Percentiles rank a stretch among this genome's conserved stretches.
These are phyloP conservation scores for Xerus inauris DNA, from an alignment of 2,113 vertebrate species.

Conservation along the genomic window DNA sequence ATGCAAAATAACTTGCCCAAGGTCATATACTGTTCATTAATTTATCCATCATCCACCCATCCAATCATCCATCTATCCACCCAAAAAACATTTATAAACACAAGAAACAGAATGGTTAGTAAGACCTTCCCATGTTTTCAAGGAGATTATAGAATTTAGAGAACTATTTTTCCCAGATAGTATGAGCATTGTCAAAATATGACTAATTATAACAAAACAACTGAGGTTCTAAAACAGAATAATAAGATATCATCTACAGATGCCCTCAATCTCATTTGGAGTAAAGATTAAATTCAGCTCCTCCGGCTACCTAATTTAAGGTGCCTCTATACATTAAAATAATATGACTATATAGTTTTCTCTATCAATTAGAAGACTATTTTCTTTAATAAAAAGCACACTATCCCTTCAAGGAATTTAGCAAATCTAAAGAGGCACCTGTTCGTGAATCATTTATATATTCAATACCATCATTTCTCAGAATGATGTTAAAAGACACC, in stretches of 20 bases:
- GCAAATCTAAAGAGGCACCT: neutral
- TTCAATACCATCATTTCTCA: neutral
- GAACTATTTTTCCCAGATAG: neutral
- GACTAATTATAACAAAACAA: neutral
- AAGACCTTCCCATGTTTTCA: neutral
- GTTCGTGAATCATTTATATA: slow-evolving; percentile 8
- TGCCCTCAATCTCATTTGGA: neutral
- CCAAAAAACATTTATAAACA: neutral
- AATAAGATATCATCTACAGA: neutral
- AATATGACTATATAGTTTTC: neutral
- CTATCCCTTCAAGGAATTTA: neutral
- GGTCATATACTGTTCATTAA: neutral
- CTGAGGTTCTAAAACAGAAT: neutral
- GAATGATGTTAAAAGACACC: neutral
- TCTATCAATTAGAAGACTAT: neutral
- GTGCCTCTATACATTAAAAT: neutral
- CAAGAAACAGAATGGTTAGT: neutral
- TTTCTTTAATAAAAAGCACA: slow-evolving; percentile 33
- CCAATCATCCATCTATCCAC: neutral
- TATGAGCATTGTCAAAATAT: neutral
- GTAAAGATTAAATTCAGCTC: neutral
- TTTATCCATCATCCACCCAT: neutral
- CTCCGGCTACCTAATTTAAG: neutral
- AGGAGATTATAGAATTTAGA: neutral
- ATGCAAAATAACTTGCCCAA: neutral